Conservation (phyloP, 2,888 invertebrate genomes). For the Allacma fusca region DNA sequence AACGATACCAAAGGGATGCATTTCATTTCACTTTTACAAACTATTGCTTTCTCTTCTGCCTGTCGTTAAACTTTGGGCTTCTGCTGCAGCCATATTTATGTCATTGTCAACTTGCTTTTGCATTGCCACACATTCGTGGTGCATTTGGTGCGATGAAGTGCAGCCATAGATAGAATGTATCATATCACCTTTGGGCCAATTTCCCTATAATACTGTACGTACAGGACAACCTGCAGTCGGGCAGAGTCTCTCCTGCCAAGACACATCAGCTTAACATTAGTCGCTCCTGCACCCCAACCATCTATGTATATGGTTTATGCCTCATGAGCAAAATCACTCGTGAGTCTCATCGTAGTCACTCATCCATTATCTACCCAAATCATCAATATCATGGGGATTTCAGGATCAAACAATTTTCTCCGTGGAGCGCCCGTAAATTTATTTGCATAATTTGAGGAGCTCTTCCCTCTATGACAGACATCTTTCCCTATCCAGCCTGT, state of each 20-base stretch:
- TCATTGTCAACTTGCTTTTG: constrained; percentile 29
- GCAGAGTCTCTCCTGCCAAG: too few species aligned
- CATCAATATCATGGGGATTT: constrained; percentile 32
- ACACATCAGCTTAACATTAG: too few species aligned
- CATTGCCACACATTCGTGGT: background rate
- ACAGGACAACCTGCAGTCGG: too few species aligned
- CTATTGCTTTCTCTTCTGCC: constrained; percentile 37
- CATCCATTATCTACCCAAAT: constrained; percentile 30
- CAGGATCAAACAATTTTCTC: constrained; percentile 30
- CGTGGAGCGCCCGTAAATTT: constrained; percentile 9
- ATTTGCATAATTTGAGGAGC: constrained; percentile 25
- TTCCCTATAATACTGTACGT: too few species aligned
- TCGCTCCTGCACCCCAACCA: too few species aligned
- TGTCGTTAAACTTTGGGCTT: constrained; percentile 33
- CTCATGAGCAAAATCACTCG: constrained; percentile 21
- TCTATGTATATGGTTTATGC: background rate
- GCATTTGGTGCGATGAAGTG: too few species aligned
- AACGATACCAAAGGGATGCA: constrained; percentile 43
- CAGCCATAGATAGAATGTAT: too few species aligned
- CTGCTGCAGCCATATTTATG: constrained; percentile 27
- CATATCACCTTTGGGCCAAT: too few species aligned
- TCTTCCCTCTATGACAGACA: background rate
- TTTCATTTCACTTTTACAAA: constrained; percentile 42
- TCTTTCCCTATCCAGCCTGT: too few species aligned
- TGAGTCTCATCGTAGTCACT: constrained; percentile 30